A percentile compares a stretch with the other conserved stretches of the same genome.
Evolutionary conservation across 2,888 invertebrate species (phyloP).

Genomic region (Chloroclysta siterata): DNA sequence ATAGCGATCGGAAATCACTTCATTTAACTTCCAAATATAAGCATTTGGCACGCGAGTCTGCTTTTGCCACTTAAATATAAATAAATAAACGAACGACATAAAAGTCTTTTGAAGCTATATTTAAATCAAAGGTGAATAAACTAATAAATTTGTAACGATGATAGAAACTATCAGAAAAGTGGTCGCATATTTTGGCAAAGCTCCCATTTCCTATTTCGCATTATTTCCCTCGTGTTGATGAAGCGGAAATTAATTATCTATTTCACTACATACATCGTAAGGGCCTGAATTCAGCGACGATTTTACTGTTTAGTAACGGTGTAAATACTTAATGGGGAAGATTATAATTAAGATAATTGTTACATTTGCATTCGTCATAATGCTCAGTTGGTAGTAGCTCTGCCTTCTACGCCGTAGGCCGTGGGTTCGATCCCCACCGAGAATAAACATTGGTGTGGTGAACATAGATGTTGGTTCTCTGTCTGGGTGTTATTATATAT

Average conservation of each 20-base stretch:
- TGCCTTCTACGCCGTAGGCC: no score
- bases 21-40: conserved; percentile 51
- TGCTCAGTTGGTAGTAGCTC: no score
- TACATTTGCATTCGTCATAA: no score
- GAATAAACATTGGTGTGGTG: no score
- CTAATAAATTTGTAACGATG: conserved; percentile 60
- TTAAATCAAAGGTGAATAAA: conserved; percentile 58
- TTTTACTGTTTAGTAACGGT: neutral
- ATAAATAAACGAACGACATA: conserved; percentile 35
- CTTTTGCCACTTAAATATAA: conserved; percentile 35
- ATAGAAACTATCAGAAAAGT: conserved; percentile 55
- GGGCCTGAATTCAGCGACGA: neutral
- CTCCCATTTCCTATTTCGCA: conserved; percentile 46
- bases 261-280: neutral
- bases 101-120: conserved; percentile 42
- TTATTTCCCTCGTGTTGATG: neutral
- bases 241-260: neutral
- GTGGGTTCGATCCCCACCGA: no score
- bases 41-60: conserved; percentile 42
- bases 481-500: no score
- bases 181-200: conserved; percentile 53
- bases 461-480: no score
- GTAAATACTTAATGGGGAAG: neutral
- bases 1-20: conserved; percentile 72
- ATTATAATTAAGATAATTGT: no score